Conservation (phyloP, 2,113 vertebrate genomes). For the Tragelaphus imberbis region DNA sequence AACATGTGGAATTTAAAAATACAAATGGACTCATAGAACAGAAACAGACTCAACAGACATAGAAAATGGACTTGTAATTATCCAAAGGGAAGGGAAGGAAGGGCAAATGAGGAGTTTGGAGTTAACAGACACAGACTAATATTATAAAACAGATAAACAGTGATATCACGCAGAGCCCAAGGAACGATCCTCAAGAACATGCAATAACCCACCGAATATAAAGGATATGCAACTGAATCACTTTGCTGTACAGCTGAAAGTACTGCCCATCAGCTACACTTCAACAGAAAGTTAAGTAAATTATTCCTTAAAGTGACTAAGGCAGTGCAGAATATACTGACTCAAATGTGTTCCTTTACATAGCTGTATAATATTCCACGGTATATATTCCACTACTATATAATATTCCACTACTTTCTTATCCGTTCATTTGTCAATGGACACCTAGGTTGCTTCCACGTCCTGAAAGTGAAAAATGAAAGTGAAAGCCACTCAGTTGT, state of each 20-base stretch:
- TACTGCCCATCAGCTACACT: not conserved
- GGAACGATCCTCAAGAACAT: not conserved
- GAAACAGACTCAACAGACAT: not conserved
- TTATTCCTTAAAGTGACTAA: not conserved
- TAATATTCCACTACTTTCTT: not conserved
- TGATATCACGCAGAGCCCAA: not conserved
- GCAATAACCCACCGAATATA: not conserved
- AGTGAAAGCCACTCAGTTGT: accelerated
- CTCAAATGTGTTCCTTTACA: not conserved
- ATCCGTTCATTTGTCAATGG: not conserved
- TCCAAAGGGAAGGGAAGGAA: not conserved
- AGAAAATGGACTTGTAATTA: not conserved
- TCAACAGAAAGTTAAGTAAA: not conserved
- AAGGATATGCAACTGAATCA: not conserved
- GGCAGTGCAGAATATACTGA: not conserved
- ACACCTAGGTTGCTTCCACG: not conserved
- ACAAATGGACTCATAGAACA: not conserved
- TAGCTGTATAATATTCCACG: not conserved
- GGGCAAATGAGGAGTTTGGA: not conserved
- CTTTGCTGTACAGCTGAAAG: not conserved
- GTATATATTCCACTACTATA: accelerated
- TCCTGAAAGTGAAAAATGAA: not conserved
- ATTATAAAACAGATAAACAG: not conserved
- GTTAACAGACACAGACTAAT: not conserved
- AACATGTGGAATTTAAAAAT: not conserved